Conservation (phyloP, 2,113 vertebrate species). For the Pseudonaja textilis region DNA sequence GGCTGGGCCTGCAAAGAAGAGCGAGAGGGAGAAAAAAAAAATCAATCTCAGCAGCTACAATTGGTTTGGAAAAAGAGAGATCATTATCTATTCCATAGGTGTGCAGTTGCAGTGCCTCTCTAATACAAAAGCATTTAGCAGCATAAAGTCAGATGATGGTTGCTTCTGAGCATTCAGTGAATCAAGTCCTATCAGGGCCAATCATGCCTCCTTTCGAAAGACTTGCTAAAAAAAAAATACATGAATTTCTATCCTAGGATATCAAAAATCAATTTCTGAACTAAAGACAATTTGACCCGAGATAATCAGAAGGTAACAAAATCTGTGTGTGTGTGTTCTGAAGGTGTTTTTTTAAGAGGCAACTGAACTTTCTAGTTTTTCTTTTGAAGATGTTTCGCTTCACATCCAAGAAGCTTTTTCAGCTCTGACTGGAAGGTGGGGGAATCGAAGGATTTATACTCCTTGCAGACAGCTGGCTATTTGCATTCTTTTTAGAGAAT, state of each 20-base stretch:
- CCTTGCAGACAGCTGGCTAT: too few relatives aligned
- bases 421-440: too few relatives aligned
- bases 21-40: not conserved
- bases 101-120: constrained; percentile 1
- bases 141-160: constrained; percentile 1
- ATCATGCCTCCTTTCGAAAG: constrained; percentile 40
- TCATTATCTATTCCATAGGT: constrained; percentile 23
- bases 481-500: too few relatives aligned
- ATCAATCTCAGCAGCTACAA: constrained; percentile 1
- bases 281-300: constrained; percentile 41
- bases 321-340: too few relatives aligned
- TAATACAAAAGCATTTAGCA: not conserved
- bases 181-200: constrained; percentile 31
- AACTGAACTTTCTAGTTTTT: too few relatives aligned
- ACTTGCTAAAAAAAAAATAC: constrained; percentile 29
- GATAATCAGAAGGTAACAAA: not conserved
- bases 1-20: not conserved
- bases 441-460: too few relatives aligned
- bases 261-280: constrained; percentile 42
- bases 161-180: constrained; percentile 28
- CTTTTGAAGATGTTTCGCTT: too few relatives aligned
- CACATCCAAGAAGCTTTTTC: too few relatives aligned
- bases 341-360: too few relatives aligned
- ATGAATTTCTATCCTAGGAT: constrained; percentile 32
- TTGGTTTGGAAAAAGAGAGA: not conserved